Evolutionary conservation across 2,797 vertebrate species (phyloP), one percentile per base, ranked within the genome.

Genomic region (Ispidina lecontei): DNA sequence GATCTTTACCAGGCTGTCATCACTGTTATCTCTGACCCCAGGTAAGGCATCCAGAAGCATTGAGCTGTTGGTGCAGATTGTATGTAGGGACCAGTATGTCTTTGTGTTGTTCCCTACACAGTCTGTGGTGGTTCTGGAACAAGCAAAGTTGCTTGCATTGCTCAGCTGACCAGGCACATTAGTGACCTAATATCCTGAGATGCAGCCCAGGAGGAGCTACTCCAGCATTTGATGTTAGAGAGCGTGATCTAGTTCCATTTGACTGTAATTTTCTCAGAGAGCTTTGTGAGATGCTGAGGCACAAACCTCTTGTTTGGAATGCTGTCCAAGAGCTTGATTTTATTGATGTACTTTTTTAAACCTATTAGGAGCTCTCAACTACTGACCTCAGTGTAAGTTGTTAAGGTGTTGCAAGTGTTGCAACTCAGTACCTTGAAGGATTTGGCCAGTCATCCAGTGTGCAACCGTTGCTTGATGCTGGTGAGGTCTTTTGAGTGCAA

Each of bases 21-120:
- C 41, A 76, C 60, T 3, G 91, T 97, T 46, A 94, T 96, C 62
- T 89, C 93, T 83, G 83, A 97, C 15, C 93, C 97, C 74, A 96
- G 96, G 96, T 97, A 76, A 96, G 93, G 17, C 13, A 33, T 63
- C 29, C 35, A 19, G 43, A 22, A 67, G 16, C 31, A 65, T 12
- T 3, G 3, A 59, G 28, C 21, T 74, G 31, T 60, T 62, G 47
- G 28, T 29, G 29, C 29, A 59, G 33, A 22, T 25, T 28, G 17
- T 21, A 7, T 15, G 13, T 26, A 46, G 49, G 54, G 19, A 80
- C 10, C 7, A n/a, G 19, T 1, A 3, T 74, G 41, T 28, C 49
- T 86, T 63, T 52, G 29, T 51, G 29, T 60, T 79, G 52, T 63
- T 12, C 29, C 5, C 13, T 54, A 21, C 4, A 5, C 25, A 3